Conservation (phyloP, 1,140 invertebrate species). For the Ceratina australensis region DNA sequence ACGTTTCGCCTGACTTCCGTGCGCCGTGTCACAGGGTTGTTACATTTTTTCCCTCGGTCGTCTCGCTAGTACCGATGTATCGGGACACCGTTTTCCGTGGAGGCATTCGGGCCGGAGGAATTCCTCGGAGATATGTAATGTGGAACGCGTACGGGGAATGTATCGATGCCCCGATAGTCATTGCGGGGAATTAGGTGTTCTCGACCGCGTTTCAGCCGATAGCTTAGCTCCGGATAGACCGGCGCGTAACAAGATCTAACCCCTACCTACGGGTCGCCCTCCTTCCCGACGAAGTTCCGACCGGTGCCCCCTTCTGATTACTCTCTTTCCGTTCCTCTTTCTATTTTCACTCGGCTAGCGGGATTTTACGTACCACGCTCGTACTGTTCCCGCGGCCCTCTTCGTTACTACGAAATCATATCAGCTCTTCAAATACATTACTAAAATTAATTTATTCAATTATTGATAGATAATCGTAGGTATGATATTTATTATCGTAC, state of each 20-base stretch:
- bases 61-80: not conserved
- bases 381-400: constrained; percentile 30
- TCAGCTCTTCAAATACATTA: not conserved
- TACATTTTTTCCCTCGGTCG: not conserved
- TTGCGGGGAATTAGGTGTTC: constrained; percentile 18
- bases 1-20: not conserved
- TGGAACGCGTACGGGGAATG: not conserved
- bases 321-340: constrained; percentile 52
- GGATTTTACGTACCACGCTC: constrained; percentile 43
- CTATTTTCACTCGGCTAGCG: constrained; percentile 46
- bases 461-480: no score
- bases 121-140: constrained; percentile 2
- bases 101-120: not conserved
- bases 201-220: constrained; percentile 11
- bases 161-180: constrained; percentile 2
- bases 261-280: constrained; percentile 39
- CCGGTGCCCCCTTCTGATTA: constrained; percentile 45
- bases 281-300: constrained; percentile 32
- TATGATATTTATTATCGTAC: no score
- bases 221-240: constrained; percentile 10
- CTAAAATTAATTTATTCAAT: not conserved
- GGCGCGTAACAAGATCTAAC: constrained; percentile 56
- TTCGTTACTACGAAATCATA: not conserved
- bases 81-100: not conserved
- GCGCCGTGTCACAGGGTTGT: no score